Evolutionary conservation across 2,888 invertebrate genomes (phyloP).

Genomic region (Diploptera punctata): DNA sequence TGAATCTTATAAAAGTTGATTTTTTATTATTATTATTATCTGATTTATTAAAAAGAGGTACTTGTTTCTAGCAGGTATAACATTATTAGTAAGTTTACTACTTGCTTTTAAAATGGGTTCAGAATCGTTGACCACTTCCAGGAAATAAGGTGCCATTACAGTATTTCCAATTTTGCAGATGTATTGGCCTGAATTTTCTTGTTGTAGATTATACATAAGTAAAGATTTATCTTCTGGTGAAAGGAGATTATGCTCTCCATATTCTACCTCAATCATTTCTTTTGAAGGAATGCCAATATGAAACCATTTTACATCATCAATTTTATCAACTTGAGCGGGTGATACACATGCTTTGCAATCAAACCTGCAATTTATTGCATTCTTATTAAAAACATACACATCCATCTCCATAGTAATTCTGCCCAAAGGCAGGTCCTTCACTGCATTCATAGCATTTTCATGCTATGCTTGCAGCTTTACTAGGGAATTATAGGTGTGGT

Average conservation of each 20-base stretch:
- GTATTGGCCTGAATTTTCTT: conserved; percentile 61
- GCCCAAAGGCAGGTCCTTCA: too few species aligned
- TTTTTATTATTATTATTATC: too few species aligned
- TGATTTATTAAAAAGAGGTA: too few species aligned
- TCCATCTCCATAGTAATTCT: too few species aligned
- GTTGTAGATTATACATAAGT: conserved; percentile 60
- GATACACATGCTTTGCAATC: conserved; percentile 62
- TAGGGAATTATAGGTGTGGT: too few species aligned
- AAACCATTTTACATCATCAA: conserved; percentile 59
- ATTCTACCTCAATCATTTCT: conserved; percentile 37
- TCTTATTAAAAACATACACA: too few species aligned
- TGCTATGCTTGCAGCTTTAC: too few species aligned
- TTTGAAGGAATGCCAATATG: conserved; percentile 43
- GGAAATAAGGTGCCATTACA: conserved; percentile 56
- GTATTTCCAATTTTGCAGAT: conserved; percentile 60
- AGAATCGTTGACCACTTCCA: conserved; percentile 60
- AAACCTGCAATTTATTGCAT: conserved; percentile 51
- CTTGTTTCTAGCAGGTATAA: too few species aligned
- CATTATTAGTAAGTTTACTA: too few species aligned
- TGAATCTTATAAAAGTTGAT: too few species aligned
- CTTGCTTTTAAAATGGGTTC: conserved; percentile 55
- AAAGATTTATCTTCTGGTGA: conserved; percentile 57
- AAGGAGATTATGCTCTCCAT: conserved; percentile 55
- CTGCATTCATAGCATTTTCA: too few species aligned
- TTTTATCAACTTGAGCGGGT: conserved; percentile 54